Base-by-base conservation (phyloP, 2,888 invertebrate genomes). In the Pollenia amentaria region DNA sequence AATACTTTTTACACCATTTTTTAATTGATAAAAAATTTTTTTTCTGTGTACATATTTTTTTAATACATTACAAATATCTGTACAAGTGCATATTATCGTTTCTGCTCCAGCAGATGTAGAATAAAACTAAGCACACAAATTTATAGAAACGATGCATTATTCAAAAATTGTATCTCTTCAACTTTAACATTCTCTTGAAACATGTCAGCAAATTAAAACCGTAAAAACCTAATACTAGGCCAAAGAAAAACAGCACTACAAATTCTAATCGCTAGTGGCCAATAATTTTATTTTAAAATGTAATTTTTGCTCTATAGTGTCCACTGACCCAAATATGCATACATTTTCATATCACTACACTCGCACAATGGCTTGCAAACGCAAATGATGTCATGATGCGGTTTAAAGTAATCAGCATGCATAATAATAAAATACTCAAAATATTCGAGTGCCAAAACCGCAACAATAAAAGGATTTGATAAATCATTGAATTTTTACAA, bases 381-480 rank as follows among this genome's bases (percentile, higher is more conserved):
- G 78, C 46, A 79, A 80, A 73, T 75, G 60, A 84, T 79, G 84
- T 75, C 84, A 79, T 84, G 73, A 46, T 79, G 84, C 76, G 76
- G 80, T 81, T 81, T 85, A 29, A 6, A 62, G 80, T 80, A 85
- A 80, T 81, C 84, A 84, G 70, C 75, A 85, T 75, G 81, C 64
- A 73, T 57, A 75, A 80, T 70, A 77, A 79, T 85, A 85, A 80
- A 80, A 76, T 85, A 81, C 57, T 76, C 7, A 53, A 65, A 29
- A 65, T 85, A 65, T 77, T 72, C 51, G 65, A 84, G 75, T 81
- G 85, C 81, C 81, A 82, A 78, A 76, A 79, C 82, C 78, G 78
- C 83, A 82, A 86, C 64, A 75, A 75, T 84, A 75, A 86, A 83
- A 46, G 60, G 77, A 64, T 83, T 86, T 79, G 75, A 75, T 79